phyloP scores from a whole-genome alignment of 1,140 invertebrate species.

The Zelostemma sp. region DNA sequence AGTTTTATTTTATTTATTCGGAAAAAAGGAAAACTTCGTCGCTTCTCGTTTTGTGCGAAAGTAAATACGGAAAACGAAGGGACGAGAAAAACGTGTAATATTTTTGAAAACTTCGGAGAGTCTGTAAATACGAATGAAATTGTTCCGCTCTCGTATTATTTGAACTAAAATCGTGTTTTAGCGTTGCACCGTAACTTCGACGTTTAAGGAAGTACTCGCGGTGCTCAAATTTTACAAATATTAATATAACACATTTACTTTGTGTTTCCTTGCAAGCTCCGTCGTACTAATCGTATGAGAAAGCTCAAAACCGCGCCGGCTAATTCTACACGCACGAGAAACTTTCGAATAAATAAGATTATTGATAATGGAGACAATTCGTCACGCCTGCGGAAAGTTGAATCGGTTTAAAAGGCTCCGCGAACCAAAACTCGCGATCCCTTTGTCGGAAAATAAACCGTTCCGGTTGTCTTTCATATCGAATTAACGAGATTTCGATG shows the following conservation, averaged over 20 bases:
- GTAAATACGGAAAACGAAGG: not conserved
- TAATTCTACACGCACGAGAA: not conserved
- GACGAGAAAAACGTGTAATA: not conserved
- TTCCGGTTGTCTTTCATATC: too few species aligned
- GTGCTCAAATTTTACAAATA: constrained; percentile 8
- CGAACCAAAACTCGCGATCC: not conserved
- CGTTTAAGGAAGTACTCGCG: constrained; percentile 7
- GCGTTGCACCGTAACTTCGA: constrained; percentile 1
- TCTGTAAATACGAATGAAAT: constrained; percentile 5
- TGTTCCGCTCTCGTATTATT: too few species aligned
- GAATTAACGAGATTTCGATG: too few species aligned
- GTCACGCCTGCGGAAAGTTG: constrained; percentile 2
- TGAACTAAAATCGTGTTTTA: constrained; percentile 11
- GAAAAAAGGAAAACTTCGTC: not conserved
- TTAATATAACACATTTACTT: constrained; percentile 6
- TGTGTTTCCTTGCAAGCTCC: constrained; percentile 3
- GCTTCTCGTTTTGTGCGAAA: not conserved
- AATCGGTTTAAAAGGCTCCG: not conserved
- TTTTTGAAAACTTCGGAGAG: too few species aligned
- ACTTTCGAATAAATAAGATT: constrained; percentile 12
- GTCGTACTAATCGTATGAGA: constrained; percentile 7
- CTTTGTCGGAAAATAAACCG: not conserved
- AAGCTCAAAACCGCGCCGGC: constrained; percentile 11
- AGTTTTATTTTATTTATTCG: not conserved
- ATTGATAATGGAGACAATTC: constrained; percentile 6